A percentile compares a stretch with the other conserved stretches of the same genome.
Evolutionary conservation across 2,113 vertebrate species (phyloP).

Genomic region (Pleuronectes platessa): DNA sequence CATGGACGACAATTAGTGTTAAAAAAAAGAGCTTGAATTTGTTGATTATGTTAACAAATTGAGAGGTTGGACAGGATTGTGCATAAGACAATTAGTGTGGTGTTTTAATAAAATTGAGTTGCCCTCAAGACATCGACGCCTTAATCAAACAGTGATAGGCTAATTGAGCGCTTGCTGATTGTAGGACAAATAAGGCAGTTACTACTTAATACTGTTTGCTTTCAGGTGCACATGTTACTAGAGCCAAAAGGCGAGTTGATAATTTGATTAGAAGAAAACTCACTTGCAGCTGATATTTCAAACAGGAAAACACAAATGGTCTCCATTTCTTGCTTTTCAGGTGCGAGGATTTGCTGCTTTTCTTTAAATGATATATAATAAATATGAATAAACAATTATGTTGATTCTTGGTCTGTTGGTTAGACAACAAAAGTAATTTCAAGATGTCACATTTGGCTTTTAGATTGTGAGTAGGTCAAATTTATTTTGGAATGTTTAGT

Average conservation of each 20-base stretch:
- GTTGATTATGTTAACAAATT: background rate
- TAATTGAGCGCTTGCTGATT: background rate
- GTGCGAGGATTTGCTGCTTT: background rate
- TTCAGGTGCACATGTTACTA: background rate
- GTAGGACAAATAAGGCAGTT: background rate
- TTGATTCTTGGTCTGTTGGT: too few relatives aligned
- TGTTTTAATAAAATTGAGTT: background rate
- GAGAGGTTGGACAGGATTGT: too few relatives aligned
- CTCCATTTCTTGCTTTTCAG: background rate
- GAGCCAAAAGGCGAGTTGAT: background rate
- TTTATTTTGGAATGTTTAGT: too few relatives aligned
- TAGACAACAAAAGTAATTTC: too few relatives aligned
- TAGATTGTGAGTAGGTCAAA: background rate
- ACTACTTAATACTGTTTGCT: background rate
- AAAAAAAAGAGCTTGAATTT: background rate
- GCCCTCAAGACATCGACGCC: background rate
- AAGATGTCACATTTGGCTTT: too few relatives aligned
- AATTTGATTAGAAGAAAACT: background rate
- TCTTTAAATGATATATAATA: too few relatives aligned
- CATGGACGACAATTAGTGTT: background rate
- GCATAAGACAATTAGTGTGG: background rate
- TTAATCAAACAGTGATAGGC: background rate
- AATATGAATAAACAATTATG: too few relatives aligned
- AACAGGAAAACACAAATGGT: too few relatives aligned
- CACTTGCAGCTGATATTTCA: background rate